Percentiles rank a stretch among this genome's conserved stretches.
Evolutionary conservation across 2,113 vertebrate genomes (phyloP).

Genomic region (Mixornis gularis): DNA sequence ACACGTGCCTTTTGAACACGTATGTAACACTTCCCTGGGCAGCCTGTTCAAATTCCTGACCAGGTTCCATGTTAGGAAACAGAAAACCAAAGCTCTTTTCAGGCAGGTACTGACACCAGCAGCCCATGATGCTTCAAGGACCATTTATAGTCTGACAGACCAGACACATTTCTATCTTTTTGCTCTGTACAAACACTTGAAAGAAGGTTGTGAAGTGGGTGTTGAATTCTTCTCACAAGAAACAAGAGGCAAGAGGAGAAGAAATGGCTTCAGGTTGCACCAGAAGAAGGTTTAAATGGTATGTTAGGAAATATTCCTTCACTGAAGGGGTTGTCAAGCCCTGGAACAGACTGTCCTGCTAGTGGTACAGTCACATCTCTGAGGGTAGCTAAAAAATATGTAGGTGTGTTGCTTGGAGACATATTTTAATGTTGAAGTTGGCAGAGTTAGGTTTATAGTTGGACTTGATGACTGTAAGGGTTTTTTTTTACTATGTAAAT

Average conservation of each 20-base stretch:
- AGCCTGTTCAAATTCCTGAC: not conserved
- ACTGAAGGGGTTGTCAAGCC: not conserved
- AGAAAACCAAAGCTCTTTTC: not conserved
- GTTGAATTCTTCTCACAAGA: rapidly evolving
- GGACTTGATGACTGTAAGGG: rapidly evolving
- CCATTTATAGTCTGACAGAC: not conserved
- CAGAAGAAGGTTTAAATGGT: not conserved
- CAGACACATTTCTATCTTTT: rapidly evolving
- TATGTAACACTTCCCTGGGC: not conserved
- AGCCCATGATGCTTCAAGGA: not conserved
- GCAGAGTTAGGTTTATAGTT: not conserved
- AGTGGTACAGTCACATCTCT: not conserved
- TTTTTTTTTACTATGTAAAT: not conserved
- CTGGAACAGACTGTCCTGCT: not conserved
- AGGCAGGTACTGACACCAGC: not conserved
- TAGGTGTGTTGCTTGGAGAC: rapidly evolving
- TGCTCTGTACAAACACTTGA: not conserved
- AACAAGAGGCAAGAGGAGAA: not conserved
- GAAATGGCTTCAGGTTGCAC: not conserved
- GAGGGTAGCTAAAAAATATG: not conserved
- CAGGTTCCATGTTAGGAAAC: not conserved
- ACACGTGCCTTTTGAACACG: rapidly evolving
- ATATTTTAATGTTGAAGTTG: not conserved
- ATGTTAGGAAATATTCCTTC: not conserved
- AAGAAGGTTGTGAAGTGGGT: not conserved